phyloP scores from a whole-genome alignment of 1,140 invertebrate species.

The Odontomachus brunneus region DNA sequence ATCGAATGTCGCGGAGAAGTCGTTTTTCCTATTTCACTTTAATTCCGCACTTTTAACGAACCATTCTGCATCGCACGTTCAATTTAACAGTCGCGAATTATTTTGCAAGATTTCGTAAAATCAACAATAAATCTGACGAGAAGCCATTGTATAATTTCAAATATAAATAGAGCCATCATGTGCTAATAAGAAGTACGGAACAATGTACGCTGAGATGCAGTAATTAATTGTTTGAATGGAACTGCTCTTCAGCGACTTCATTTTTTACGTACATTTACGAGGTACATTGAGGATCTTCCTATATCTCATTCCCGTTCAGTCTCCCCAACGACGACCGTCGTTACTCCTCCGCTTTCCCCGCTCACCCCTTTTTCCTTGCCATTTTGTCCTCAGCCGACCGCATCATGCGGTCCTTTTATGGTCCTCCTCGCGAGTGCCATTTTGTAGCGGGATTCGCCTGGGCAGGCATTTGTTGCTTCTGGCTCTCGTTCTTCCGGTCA shows the following conservation, averaged over 20 bases:
- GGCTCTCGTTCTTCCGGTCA: conserved; percentile 7
- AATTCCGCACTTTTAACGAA: no score
- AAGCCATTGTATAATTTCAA: neutral
- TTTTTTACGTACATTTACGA: neutral
- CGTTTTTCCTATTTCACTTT: no score
- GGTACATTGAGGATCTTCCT: conserved; percentile 2
- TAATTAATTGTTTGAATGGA: conserved; percentile 4
- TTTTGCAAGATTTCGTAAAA: no score
- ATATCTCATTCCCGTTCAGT: neutral
- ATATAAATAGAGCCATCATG: neutral
- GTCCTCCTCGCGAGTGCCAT: conserved; percentile 22
- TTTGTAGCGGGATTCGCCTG: neutral
- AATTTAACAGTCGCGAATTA: no score
- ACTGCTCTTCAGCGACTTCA: neutral
- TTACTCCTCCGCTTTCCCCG: neutral
- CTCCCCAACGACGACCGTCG: no score
- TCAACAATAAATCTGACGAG: no score
- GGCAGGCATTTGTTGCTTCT: conserved; percentile 7
- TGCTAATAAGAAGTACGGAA: neutral
- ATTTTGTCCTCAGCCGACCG: conserved; percentile 26
- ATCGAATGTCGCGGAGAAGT: no score
- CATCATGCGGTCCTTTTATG: conserved; percentile 32
- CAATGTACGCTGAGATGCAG: neutral
- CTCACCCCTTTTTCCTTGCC: neutral
- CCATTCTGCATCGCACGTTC: no score